phyloP scores from a whole-genome alignment of 2,113 vertebrate genomes.

The Dipodomys merriami region DNA sequence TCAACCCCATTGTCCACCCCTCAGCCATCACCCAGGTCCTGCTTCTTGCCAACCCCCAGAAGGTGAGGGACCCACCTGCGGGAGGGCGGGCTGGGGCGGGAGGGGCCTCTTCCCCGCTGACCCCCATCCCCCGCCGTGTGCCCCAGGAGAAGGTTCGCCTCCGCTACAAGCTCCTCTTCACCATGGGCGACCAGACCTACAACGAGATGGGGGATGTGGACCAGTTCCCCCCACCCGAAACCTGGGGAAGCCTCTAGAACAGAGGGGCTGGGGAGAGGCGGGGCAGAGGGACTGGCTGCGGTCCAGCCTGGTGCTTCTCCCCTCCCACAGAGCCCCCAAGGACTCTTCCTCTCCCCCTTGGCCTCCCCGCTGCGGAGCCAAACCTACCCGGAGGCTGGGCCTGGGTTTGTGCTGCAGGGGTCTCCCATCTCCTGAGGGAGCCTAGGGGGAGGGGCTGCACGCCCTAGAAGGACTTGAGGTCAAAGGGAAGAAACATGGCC shows the following conservation, averaged over 20 bases:
- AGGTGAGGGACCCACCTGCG: slow-evolving; percentile 84
- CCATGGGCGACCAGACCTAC: slow-evolving; percentile 92
- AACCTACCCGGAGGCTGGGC: slow-evolving; percentile 57
- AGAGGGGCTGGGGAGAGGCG: slow-evolving; percentile 54
- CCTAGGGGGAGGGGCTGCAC: background rate
- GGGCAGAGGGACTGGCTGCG: background rate
- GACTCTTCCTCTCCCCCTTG: background rate
- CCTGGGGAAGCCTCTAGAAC: slow-evolving; percentile 94
- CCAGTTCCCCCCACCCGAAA: slow-evolving; percentile 94
- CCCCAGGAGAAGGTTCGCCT: slow-evolving; percentile 96
- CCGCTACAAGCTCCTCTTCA: slow-evolving; percentile 96
- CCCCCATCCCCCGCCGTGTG: background rate
- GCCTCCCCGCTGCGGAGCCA: slow-evolving; percentile 51
- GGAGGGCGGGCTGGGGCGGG: fast-evolving
- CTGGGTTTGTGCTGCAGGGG: slow-evolving; percentile 26
- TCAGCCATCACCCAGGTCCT: slow-evolving; percentile 97
- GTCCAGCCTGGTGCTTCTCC: slow-evolving; percentile 71
- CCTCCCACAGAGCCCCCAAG: slow-evolving; percentile 51
- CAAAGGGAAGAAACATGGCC: background rate
- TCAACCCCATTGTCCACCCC: slow-evolving; percentile 96
- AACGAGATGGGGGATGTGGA: slow-evolving; percentile 97
- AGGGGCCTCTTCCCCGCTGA: background rate
- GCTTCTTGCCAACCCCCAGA: slow-evolving; percentile 96
- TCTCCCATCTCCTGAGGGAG: background rate
- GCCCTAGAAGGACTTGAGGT: slow-evolving; percentile 49